Evolutionary conservation across 1,140 invertebrate species (phyloP).

Genomic region (Drosophila seguyi): DNA sequence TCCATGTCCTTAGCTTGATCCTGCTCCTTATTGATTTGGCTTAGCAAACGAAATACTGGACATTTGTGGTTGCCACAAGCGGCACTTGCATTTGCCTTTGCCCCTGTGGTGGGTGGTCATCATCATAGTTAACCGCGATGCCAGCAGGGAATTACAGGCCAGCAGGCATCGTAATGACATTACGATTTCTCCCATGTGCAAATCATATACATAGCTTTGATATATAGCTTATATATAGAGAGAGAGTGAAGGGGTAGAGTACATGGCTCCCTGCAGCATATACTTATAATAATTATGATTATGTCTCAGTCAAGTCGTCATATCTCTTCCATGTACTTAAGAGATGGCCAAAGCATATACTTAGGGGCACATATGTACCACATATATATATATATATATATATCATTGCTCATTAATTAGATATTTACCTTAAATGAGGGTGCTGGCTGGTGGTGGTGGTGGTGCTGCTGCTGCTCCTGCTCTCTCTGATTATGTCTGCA

Average conservation of each 20-base stretch:
- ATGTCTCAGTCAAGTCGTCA: conserved; percentile 10
- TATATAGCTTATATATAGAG: background rate
- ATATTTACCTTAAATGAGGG: conserved; percentile 51
- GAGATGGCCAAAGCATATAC: conserved; percentile 20
- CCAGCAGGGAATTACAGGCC: conserved; percentile 8
- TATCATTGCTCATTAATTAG: conserved; percentile 51
- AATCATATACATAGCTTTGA: background rate
- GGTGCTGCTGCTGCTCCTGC: background rate
- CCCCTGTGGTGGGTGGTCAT: background rate
- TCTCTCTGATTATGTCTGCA: conserved; percentile 24
- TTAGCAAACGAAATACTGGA: background rate
- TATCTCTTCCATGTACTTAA: conserved; percentile 3
- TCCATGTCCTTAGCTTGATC: background rate
- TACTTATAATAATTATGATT: conserved; percentile 53
- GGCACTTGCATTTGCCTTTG: background rate
- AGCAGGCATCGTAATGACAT: conserved; percentile 1
- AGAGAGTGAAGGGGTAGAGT: background rate
- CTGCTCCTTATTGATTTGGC: background rate
- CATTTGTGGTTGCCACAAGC: background rate
- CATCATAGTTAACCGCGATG: conserved; percentile 9
- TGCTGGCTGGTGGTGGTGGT: background rate
- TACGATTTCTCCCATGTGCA: conserved; percentile 1
- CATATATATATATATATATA: no score
- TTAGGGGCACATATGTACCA: conserved; percentile 28
- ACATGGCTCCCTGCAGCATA: conserved; percentile 2